Evolutionary conservation across 2,797 vertebrate species (phyloP).

Genomic region (Novumbra hubbsi): DNA sequence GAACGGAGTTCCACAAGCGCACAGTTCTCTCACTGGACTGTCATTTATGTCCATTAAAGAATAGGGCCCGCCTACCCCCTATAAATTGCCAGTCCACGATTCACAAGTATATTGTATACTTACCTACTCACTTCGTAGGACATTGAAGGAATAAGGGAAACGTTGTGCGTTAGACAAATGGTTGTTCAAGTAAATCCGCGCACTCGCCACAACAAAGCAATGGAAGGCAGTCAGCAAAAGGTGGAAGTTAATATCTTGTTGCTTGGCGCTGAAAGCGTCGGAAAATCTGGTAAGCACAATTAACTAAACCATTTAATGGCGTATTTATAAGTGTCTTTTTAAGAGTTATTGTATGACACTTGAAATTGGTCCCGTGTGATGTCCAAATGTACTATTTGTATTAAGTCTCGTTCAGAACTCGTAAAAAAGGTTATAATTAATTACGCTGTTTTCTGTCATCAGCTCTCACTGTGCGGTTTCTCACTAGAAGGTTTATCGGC

Average conservation of each 20-base stretch:
- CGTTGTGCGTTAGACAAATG: constrained; percentile 25
- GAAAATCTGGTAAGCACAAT: constrained; percentile 45
- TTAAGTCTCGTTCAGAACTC: not conserved
- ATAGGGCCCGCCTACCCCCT: not conserved
- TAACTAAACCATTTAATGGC: not conserved
- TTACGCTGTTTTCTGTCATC: constrained; percentile 12
- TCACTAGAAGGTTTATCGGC: constrained; percentile 69
- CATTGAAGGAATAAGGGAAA: not conserved
- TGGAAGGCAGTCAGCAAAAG: constrained; percentile 30
- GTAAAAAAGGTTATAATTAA: not conserved
- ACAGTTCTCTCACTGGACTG: not conserved
- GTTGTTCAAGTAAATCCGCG: constrained; percentile 24
- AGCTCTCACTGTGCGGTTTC: constrained; percentile 68
- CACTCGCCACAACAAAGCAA: constrained; percentile 28
- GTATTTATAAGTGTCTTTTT: not conserved
- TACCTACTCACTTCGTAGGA: not conserved
- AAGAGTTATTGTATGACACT: not conserved
- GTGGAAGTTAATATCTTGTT: constrained; percentile 48
- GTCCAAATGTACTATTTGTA: not conserved
- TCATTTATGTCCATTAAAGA: not conserved
- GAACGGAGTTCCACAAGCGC: not conserved
- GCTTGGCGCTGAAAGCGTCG: constrained; percentile 52
- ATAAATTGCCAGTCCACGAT: not conserved
- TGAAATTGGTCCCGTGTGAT: not conserved
- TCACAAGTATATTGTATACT: not conserved